phyloP scores from a whole-genome alignment of 2,113 vertebrate genomes.

The Pteronura brasiliensis region DNA sequence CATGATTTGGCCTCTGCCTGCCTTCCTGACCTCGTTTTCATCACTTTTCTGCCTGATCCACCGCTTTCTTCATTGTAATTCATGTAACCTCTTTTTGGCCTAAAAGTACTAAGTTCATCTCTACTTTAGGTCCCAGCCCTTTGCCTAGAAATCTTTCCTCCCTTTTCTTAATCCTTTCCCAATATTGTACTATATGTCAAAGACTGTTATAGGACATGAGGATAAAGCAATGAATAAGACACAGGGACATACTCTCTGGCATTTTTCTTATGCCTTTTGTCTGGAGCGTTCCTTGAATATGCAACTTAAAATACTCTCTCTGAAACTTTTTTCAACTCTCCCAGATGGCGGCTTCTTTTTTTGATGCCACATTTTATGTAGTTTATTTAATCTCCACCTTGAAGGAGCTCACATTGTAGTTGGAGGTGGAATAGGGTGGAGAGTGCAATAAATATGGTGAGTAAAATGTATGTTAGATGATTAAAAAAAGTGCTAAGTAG shows the following conservation, averaged over 20 bases:
- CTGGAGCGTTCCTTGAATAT: not conserved
- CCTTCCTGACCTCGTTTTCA: constrained; percentile 51
- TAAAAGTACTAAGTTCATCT: not conserved
- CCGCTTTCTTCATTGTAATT: not conserved
- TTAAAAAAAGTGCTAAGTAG: not conserved
- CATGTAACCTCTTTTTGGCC: not conserved
- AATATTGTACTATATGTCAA: not conserved
- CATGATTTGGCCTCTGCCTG: constrained; percentile 3
- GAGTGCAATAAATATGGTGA: not conserved
- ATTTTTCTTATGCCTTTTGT: not conserved
- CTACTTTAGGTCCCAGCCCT: not conserved
- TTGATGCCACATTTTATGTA: not conserved
- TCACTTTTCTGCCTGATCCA: not conserved
- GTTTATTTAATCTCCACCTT: not conserved
- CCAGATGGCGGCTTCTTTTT: not conserved
- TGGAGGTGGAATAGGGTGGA: not conserved
- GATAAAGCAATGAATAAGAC: not conserved
- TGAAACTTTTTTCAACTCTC: not conserved
- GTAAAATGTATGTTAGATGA: not conserved
- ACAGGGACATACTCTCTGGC: not conserved
- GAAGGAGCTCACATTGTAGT: not conserved
- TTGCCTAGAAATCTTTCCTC: not conserved
- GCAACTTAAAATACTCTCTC: not conserved
- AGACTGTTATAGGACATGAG: not conserved
- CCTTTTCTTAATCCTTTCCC: not conserved